Evolutionary conservation across 2,113 vertebrate genomes (phyloP), one percentile per base, ranked within the genome.

Genomic region (Zosterops pallidus): DNA sequence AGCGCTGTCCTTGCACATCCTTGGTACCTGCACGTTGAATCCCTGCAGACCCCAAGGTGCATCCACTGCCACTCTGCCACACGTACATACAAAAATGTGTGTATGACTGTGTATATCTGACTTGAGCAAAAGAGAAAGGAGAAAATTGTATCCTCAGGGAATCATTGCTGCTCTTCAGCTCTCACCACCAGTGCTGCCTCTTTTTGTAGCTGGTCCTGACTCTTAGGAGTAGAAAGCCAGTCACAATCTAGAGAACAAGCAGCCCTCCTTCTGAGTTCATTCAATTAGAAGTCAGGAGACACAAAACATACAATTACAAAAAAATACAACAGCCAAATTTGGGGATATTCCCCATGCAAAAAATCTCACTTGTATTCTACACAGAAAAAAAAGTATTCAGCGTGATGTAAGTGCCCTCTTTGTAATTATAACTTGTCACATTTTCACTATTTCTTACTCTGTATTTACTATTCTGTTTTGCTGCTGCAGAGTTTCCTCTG

Each of bases 401-500:
- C 9, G 3, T 21, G 3, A 25, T 65, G 18, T 35, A 68, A 19
- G 37, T 79, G 79, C 35, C 31, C 33, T 81, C 80, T 63, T 90
- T 23, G 21, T 57, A 95, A 90, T 77, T 89, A 55, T 26, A 92
- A 72, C 83, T 84, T 76, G 72, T 42, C 86, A 88, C 57, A 75
- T 89, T 76, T 70, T 86, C 70, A 80, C 2, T 0, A 93, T 92
- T 90, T 79, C 83, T 92, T 92, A 86, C 91, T 90, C 83, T 90
- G 9, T 95, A 94, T 95, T 96, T 96, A 96, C 92, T 91, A 89
- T 68, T 72, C 76, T 78, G 67, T 62, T 95, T 93, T 95, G 89
- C 85, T 95, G 89, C 80, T 85, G 41, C 49, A 81, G 78, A 92
- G 82, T 90, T 94, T 93, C 85, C 90, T 91, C 93, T 90, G 8